A percentile compares a stretch with the other conserved stretches of the same genome.
These are phyloP conservation scores for Conistra vaccinii DNA, from an alignment of 2,888 invertebrate genomes.

Conservation along the genomic window DNA sequence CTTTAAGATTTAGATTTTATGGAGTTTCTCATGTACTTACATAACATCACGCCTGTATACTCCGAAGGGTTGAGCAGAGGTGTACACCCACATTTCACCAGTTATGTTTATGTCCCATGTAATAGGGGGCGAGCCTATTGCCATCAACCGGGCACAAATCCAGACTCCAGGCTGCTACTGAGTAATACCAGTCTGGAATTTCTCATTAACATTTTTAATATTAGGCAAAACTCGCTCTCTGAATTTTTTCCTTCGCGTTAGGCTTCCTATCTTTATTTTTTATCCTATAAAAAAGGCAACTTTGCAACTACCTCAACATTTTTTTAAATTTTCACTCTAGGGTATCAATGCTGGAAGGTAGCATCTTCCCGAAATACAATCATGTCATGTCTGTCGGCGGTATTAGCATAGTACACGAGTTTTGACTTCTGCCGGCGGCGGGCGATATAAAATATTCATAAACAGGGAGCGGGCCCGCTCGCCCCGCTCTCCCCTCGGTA, in stretches of 20 bases:
- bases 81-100: no score
- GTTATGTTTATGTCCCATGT: no score
- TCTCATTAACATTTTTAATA: no score
- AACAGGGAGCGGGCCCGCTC: slow-evolving; percentile 67
- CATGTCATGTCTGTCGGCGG: slow-evolving; percentile 40
- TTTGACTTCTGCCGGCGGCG: slow-evolving; percentile 68
- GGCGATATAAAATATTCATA: slow-evolving; percentile 85
- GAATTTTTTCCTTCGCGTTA: background rate
- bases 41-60: no score
- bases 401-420: slow-evolving; percentile 77
- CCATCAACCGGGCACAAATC: no score
- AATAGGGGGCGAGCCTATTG: no score
- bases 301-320: background rate
- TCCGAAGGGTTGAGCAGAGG: no score
- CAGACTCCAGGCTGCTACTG: no score
- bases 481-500: slow-evolving; percentile 65
- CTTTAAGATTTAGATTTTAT: no score
- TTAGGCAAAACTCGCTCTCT: background rate
- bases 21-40: no score
- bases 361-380: slow-evolving; percentile 48
- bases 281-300: background rate
- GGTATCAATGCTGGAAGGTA: slow-evolving; percentile 11
- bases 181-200: background rate
- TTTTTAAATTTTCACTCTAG: background rate
- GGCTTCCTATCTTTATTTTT: no score